phyloP scores from a whole-genome alignment of 30 jellyfish, hydroid and myxozoan species.

The Rhopilema esculentum region DNA sequence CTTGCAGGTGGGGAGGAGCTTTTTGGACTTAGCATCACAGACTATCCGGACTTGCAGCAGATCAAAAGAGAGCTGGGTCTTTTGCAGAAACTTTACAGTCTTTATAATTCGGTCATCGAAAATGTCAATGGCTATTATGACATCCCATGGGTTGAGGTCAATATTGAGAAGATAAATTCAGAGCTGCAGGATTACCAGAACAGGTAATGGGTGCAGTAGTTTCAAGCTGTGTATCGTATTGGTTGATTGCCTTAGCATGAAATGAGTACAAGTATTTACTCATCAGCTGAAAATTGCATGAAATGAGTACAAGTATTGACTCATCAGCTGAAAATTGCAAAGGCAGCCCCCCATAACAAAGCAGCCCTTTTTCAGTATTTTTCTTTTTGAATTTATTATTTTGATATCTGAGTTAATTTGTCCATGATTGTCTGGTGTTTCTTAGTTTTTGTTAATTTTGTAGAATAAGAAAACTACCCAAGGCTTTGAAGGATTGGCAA shows the following conservation, averaged over 20 bases:
- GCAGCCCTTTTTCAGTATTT: too few relatives aligned
- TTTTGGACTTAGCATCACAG: slow-evolving; percentile 86
- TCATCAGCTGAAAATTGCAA: too few relatives aligned
- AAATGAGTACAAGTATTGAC: too few relatives aligned
- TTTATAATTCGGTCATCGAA: slow-evolving; percentile 78
- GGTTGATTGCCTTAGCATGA: too few relatives aligned
- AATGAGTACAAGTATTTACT: too few relatives aligned
- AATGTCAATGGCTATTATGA: slow-evolving; percentile 80
- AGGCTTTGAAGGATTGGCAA: slow-evolving; percentile 85
- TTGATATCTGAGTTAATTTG: background rate
- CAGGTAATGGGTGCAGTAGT: slow-evolving; percentile 23
- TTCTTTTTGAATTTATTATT: background rate
- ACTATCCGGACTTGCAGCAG: slow-evolving; percentile 77
- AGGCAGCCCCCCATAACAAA: too few relatives aligned
- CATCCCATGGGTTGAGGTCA: slow-evolving; percentile 86
- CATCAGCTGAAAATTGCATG: too few relatives aligned
- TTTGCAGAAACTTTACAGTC: slow-evolving; percentile 67
- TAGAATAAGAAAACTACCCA: slow-evolving; percentile 82
- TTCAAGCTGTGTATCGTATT: too few relatives aligned
- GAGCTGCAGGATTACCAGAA: slow-evolving; percentile 86
- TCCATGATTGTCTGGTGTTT: background rate
- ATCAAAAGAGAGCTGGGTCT: slow-evolving; percentile 76
- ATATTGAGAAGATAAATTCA: slow-evolving; percentile 74
- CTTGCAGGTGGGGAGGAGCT: slow-evolving; percentile 88
- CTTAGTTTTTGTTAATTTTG: background rate